Base-by-base conservation (phyloP, 2,113 vertebrate genomes). In the Leptobrachium leishanense region DNA sequence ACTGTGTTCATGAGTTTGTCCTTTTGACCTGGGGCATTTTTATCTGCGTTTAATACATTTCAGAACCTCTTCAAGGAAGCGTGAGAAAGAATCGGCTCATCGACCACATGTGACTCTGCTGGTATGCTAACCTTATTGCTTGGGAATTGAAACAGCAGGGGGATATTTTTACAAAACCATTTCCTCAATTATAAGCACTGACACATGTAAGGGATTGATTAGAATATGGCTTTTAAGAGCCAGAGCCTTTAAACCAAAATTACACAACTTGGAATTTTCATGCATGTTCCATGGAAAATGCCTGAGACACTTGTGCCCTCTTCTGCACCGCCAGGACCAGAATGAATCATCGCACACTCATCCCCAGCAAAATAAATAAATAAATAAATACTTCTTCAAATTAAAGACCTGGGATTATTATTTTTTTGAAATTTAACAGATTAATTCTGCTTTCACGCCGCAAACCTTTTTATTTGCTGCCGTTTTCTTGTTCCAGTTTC, bases 141-240 rank as follows among this genome's bases (percentile, higher is more conserved):
- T 75, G 68, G 59, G 50, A 69, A 41, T 53, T 43, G 5, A 40
- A 15, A 67, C 68, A 82, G 43, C 53, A 53, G 39, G 70, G 68
- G 65, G 79, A 31, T 53, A 8, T 69, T 79, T 80, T 66, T 6
- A 40, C 43, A 66, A 68, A n/a, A 42, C n/a, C 42, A 57, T 81
- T 83, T 83, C 76, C 12, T n/a, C 68, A 70, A 31, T 15, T 2
- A 0, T 42, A 3, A 62, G 12, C 9, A 2, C 66, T 2, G 0
- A 2, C 72, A 74, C 82, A 81, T 64, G 12, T 77, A 81, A 85
- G 75, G 81, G 53, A 84, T 44, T 77, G 42, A 75, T 63, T 80
- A 73, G 64, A 6, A 3, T 64, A n/a, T 0, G 0, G 40, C 39
- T 3, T 42, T 71, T 39, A 13, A 0, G 0, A 39, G 50, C 3